Evolutionary conservation across 2,888 invertebrate species (phyloP), one percentile per base, ranked within the genome.

Genomic region (Ethmia dodecea): DNA sequence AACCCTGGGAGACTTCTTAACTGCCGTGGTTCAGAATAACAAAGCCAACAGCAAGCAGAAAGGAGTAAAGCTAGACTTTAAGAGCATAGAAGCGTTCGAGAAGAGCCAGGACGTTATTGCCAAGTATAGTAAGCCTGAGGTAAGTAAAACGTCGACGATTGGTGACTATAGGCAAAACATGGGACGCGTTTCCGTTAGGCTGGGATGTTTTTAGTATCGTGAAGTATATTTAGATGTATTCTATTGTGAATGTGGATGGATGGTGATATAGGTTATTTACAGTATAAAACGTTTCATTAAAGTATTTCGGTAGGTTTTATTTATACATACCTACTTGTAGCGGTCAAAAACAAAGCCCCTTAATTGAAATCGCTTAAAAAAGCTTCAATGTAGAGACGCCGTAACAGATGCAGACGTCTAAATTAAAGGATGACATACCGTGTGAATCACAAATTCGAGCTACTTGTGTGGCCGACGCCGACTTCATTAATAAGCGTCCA

Each of bases 1-100:
- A 22, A 89, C 93, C 1, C 84, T 97, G 12, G 84, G 90, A 1
- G 87, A 89, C 10, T 97, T 96, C 81, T 72, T 97, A 5, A 64
- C 76, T 2, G 75, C 84, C 0, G 90, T 92, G 22, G 69, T 89
- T 9, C 67, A 76, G 8, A 74, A 86, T 45, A 87, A 88, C 55
- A 80, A 80, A 26, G 65, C 65, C 5, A 76, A 75, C 18, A 40
- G 64, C 2, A 75, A 75, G 38, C 80, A 72, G 49, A 95, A 94
- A 64, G 96, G 96, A 0, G 89, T 96, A 1, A 97, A 97, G 66
- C 77, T 97, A 28, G 96, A 97, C 73, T 96, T 97, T 63, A 97
- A 97, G 71, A 88, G 89, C 1, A 90, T 92, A 27, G 92, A 92
- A 28, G 94, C 92, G 0, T 93, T 92, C 56, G 84, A 89, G 36